Evolutionary conservation across 2,888 invertebrate species (phyloP), one percentile per base, ranked within the genome.

Genomic region (Eupithecia vulgata): DNA sequence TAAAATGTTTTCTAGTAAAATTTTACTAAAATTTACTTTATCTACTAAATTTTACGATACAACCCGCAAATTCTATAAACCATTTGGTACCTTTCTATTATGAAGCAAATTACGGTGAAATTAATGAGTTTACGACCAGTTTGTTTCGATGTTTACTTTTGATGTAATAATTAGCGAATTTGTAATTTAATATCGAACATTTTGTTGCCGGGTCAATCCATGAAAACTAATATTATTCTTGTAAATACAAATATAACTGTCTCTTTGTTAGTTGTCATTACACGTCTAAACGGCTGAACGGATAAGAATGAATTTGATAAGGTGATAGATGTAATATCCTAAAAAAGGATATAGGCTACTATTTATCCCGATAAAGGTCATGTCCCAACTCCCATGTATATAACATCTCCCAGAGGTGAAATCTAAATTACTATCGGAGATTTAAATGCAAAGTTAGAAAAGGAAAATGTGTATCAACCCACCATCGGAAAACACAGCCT

Each of bases 121-220:
- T 61, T 30, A 59, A 59, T 15, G 59, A 76, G 76, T 79, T 80
- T 82, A 81, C 79, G 74, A 70, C 70, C 74, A 75, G 76, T 78
- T 73, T 76, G 72, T 79, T 77, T 80, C 73, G 73, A 73, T 71
- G 52, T 72, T 77, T 75, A 79, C 74, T 78, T 75, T 76, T 74
- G 70, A 78, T 70, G 68, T 76, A 65, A 71, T 65, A 57, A 77
- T 76, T 75, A 68, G 72, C 69, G 75, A 81, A 79, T 81, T 71
- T 73, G 61, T 71, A 66, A 76, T 76, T 74, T 52, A 4, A 12
- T 25, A 21, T 2, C 1, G 52, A 67, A 73, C 73, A 72, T 79
- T 76, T 76, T 70, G n/a, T 1, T n/a, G 1, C 6, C 7, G 6
- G 40, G 45, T 42, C 1, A 45, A 45, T 45, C n/a, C 6, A n/a